Percentiles rank a stretch among this genome's conserved stretches.
These are phyloP conservation scores for Cassiopea andromeda DNA, from an alignment of 30 jellyfish, hydroid and myxozoan genomes.

Conservation along the genomic window DNA sequence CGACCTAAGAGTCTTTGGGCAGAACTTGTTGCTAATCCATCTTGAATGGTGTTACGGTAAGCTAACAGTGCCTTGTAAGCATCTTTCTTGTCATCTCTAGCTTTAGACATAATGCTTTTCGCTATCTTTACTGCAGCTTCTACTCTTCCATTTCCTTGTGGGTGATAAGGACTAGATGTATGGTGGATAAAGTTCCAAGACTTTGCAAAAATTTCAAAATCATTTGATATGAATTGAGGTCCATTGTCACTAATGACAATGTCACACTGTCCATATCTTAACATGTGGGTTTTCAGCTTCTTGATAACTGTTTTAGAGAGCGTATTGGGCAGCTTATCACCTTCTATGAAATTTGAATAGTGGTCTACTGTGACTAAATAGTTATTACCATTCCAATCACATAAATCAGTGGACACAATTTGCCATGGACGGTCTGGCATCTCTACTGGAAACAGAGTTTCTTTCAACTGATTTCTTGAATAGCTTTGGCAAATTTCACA, in stretches of 20 bases:
- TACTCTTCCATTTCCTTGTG: conserved; percentile 69
- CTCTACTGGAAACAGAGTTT: conserved; percentile 53
- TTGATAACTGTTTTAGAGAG: conserved; percentile 59
- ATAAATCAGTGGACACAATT: conserved; percentile 5
- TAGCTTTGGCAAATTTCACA: conserved; percentile 48
- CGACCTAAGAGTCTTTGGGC: conserved; percentile 56
- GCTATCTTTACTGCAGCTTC: conserved; percentile 66
- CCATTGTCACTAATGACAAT: conserved; percentile 49
- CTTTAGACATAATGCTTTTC: conserved; percentile 45
- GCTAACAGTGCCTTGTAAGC: conserved; percentile 60
- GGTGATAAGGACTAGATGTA: conserved; percentile 40
- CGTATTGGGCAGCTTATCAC: conserved; percentile 44
- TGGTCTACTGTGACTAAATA: conserved; percentile 68
- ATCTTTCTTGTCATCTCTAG: conserved; percentile 58
- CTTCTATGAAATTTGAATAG: conserved; percentile 61
- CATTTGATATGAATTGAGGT: conserved; percentile 53
- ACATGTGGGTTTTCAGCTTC: conserved; percentile 51
- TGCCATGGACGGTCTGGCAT: conserved; percentile 63
- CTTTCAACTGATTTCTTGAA: conserved; percentile 19
- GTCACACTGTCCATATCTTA: conserved; percentile 59
- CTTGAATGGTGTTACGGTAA: conserved; percentile 47
- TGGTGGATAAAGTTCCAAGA: conserved; percentile 46
- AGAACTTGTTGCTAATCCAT: conserved; percentile 53
- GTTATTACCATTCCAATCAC: conserved; percentile 36
- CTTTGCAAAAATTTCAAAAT: conserved; percentile 33